phyloP scores from a whole-genome alignment of 2,113 vertebrate genomes.

The Chionis minor region DNA sequence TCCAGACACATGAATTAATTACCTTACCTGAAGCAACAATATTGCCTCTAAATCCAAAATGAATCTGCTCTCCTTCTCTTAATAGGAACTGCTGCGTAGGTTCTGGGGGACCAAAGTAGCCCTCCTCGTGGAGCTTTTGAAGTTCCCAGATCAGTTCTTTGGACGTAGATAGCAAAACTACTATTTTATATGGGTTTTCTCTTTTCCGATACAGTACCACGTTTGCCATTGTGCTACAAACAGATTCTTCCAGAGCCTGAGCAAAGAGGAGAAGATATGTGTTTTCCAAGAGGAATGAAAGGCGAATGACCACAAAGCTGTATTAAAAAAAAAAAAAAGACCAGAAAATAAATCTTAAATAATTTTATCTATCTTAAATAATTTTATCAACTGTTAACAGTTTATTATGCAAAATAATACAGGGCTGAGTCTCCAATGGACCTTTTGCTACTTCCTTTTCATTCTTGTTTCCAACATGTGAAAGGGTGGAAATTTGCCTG shows the following conservation, averaged over 20 bases:
- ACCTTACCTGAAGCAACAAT: constrained; percentile 81
- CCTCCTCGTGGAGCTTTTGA: constrained; percentile 67
- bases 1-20: background rate
- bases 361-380: background rate
- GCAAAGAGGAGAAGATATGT: constrained; percentile 72
- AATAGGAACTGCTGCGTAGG: constrained; percentile 77
- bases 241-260: constrained; percentile 77
- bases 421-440: background rate
- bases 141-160: constrained; percentile 78
- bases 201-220: constrained; percentile 70
- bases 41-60: constrained; percentile 85
- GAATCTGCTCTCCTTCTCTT: constrained; percentile 84
- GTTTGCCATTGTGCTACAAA: constrained; percentile 66
- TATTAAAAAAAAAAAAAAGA: background rate
- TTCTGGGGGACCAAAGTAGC: constrained; percentile 74
- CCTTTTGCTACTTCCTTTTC: background rate
- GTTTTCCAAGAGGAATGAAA: constrained; percentile 72
- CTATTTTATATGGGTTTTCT: constrained; percentile 68
- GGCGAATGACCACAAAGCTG: constrained; percentile 81
- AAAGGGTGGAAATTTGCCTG: background rate
- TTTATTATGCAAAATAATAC: background rate
- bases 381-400: background rate
- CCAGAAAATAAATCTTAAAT: background rate
- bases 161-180: constrained; percentile 73
- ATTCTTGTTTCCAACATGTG: background rate